Percentiles rank a stretch among this genome's conserved stretches.
Evolutionary conservation across 2,797 vertebrate genomes (phyloP).

Genomic region (Typhlichthys subterraneus): DNA sequence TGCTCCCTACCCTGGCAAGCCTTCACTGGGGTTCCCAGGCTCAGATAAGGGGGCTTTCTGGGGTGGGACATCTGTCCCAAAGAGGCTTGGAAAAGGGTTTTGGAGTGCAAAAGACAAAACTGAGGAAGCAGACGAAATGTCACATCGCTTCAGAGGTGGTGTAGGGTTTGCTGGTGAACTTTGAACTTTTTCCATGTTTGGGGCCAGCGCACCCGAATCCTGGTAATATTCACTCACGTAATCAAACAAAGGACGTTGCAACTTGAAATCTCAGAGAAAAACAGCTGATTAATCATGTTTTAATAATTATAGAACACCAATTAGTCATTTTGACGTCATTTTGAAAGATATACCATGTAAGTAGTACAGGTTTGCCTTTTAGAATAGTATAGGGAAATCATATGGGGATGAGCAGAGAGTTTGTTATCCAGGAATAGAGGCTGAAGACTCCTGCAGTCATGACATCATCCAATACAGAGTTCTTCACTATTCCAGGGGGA

Average conservation of each 20-base stretch:
- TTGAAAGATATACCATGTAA: constrained; percentile 1
- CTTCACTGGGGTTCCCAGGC: constrained; percentile 64
- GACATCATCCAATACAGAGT: not conserved
- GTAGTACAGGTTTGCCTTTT: not conserved
- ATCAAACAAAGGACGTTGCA: constrained; percentile 4
- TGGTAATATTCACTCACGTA: constrained; percentile 9
- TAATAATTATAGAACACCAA: not conserved
- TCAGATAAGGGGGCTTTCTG: constrained; percentile 33
- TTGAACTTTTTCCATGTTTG: constrained; percentile 31
- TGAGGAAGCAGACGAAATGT: constrained; percentile 41
- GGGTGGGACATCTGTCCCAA: constrained; percentile 68
- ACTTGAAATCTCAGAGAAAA: constrained; percentile 9
- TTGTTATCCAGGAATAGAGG: constrained; percentile 7
- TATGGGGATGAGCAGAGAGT: not conserved
- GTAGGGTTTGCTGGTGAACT: constrained; percentile 49
- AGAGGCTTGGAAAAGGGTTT: constrained; percentile 10
- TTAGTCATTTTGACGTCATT: not conserved
- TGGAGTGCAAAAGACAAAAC: constrained; percentile 49
- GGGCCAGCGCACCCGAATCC: constrained; percentile 1
- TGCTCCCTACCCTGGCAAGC: constrained; percentile 28
- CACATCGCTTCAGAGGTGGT: constrained; percentile 37
- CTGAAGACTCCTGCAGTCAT: not conserved
- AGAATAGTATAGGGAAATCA: not conserved
- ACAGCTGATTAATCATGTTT: constrained; percentile 4
- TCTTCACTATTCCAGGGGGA: not conserved